Evolutionary conservation across 1,140 invertebrate genomes (phyloP).

Genomic region (Wiebesia pumilae): DNA sequence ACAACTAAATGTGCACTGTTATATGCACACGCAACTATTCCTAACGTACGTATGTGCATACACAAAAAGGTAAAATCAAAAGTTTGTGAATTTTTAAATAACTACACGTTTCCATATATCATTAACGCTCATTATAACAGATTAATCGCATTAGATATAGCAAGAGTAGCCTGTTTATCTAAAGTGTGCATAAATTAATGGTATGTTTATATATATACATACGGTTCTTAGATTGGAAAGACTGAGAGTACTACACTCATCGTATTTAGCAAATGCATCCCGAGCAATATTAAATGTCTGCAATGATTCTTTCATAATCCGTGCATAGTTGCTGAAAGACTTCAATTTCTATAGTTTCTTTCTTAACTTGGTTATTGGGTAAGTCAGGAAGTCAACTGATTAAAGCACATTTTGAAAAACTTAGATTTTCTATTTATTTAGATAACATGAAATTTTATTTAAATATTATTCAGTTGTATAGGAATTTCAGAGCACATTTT

Average conservation of each 20-base stretch:
- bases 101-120: conserved; percentile 31
- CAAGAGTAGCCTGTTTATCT: conserved; percentile 19
- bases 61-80: conserved; percentile 14
- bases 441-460: not conserved
- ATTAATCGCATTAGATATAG: conserved; percentile 47
- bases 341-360: not conserved
- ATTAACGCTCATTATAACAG: conserved; percentile 31
- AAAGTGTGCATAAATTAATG: not conserved
- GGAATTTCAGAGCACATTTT: not conserved
- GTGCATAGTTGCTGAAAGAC: not conserved
- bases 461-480: not conserved
- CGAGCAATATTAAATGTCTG: not conserved
- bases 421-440: not conserved
- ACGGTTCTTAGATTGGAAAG: conserved; percentile 32
- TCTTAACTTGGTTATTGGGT: not conserved
- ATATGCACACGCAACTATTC: not conserved
- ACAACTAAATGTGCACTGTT: not conserved
- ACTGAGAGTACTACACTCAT: not conserved
- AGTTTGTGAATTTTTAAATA: conserved; percentile 29
- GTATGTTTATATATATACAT: not conserved
- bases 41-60: not conserved
- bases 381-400: not conserved
- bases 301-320: conserved; percentile 16
- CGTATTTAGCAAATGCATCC: conserved; percentile 25
- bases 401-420: not conserved